These are phyloP conservation scores for Pterostichus madidus DNA, from an alignment of 2,888 invertebrate genomes.

Conservation along the genomic window DNA sequence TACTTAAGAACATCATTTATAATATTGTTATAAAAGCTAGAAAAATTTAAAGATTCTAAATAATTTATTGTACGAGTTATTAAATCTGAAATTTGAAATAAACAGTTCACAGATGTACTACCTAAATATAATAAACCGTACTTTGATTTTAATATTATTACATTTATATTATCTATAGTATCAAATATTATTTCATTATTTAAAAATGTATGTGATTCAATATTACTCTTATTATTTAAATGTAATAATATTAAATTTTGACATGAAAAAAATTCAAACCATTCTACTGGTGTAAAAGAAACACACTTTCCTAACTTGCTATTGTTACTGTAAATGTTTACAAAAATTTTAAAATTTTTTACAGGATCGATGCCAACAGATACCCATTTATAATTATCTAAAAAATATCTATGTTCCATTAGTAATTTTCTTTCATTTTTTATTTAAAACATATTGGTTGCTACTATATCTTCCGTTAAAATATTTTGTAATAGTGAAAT, in stretches of 20 bases:
- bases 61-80: conserved; percentile 7
- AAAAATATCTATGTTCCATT: too few relatives aligned
- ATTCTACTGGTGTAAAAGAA: background rate
- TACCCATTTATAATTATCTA: conserved; percentile 2
- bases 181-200: too few relatives aligned
- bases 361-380: background rate
- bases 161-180: too few relatives aligned
- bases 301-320: background rate
- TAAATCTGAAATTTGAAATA: background rate
- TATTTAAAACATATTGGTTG: too few relatives aligned
- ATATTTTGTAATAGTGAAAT: too few relatives aligned
- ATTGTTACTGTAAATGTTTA: background rate
- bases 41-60: conserved; percentile 6
- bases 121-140: background rate
- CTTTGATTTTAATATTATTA: background rate
- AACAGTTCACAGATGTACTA: background rate
- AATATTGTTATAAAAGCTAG: background rate
- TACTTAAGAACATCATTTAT: background rate
- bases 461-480: too few relatives aligned
- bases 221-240: too few relatives aligned
- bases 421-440: too few relatives aligned
- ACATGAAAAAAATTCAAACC: background rate
- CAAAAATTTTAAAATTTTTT: background rate
- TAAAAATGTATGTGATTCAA: too few relatives aligned
- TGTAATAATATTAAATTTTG: too few relatives aligned